phyloP scores from a whole-genome alignment of 2,888 invertebrate genomes.

The Gastracanthus pulcherrimus region DNA sequence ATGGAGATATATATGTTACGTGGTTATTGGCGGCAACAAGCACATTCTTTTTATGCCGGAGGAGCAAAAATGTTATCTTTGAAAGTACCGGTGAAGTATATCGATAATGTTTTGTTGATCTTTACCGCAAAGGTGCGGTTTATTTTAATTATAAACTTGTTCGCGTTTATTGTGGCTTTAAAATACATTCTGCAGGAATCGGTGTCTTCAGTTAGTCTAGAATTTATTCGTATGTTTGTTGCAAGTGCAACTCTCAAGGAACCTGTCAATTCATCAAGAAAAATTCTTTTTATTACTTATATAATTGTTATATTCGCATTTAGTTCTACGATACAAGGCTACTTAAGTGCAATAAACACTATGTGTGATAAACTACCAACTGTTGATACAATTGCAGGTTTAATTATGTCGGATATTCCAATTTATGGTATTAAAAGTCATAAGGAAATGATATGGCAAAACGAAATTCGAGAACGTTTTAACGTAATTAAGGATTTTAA shows the following conservation, averaged over 20 bases:
- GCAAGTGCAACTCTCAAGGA: neutral
- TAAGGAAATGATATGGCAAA: neutral
- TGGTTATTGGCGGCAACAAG: neutral
- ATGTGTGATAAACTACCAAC: neutral
- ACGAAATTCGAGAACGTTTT: neutral
- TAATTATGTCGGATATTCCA: neutral
- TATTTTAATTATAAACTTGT: neutral
- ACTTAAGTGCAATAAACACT: neutral
- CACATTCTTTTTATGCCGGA: neutral
- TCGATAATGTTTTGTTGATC: neutral
- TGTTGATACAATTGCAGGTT: neutral
- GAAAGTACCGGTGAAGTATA: neutral
- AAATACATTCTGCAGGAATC: neutral
- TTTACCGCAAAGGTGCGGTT: neutral
- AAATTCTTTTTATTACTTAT: neutral
- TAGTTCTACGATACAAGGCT: neutral
- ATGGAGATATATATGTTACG: neutral
- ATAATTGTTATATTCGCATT: neutral
- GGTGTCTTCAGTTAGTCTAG: neutral
- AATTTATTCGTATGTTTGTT: neutral
- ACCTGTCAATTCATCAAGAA: neutral
- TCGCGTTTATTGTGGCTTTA: neutral
- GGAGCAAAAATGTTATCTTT: neutral
- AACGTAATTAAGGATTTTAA: neutral
- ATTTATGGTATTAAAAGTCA: neutral